Conservation (phyloP, 2,888 invertebrate genomes). For the Elmis aenea region DNA sequence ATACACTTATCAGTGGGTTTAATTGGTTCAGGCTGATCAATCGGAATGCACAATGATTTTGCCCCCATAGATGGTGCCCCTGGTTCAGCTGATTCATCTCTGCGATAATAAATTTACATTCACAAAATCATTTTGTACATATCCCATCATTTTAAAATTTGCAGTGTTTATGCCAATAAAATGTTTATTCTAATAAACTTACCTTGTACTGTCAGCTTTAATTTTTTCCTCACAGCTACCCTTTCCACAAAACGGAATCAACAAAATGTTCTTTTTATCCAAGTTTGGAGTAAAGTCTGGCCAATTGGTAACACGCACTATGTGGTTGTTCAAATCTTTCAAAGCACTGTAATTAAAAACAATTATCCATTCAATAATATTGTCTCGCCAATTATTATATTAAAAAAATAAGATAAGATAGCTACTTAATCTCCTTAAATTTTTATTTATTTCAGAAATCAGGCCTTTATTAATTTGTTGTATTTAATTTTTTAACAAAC, state of each 20-base stretch:
- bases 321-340: slow-evolving; percentile 68
- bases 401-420: no score
- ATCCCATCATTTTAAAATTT: not conserved
- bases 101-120: slow-evolving; percentile 40
- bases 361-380: no score
- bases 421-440: no score
- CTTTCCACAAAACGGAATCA: slow-evolving; percentile 93
- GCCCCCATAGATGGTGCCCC: slow-evolving; percentile 97
- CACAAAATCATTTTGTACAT: slow-evolving; percentile 1
- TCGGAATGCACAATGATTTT: slow-evolving; percentile 96
- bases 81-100: slow-evolving; percentile 62
- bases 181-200: slow-evolving; percentile 25
- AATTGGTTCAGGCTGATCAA: slow-evolving; percentile 72
- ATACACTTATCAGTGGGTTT: slow-evolving; percentile 70
- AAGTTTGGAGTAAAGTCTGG: slow-evolving; percentile 71
- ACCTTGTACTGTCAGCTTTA: slow-evolving; percentile 92
- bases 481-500: no score
- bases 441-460: no score
- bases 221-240: slow-evolving; percentile 88
- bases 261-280: slow-evolving; percentile 84
- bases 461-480: no score
- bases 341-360: no score
- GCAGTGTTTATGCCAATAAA: slow-evolving; percentile 2
- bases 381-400: no score
- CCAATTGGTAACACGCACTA: slow-evolving; percentile 72